Evolutionary conservation across 2,888 invertebrate species (phyloP).

Genomic region (Phaedon cochleariae): DNA sequence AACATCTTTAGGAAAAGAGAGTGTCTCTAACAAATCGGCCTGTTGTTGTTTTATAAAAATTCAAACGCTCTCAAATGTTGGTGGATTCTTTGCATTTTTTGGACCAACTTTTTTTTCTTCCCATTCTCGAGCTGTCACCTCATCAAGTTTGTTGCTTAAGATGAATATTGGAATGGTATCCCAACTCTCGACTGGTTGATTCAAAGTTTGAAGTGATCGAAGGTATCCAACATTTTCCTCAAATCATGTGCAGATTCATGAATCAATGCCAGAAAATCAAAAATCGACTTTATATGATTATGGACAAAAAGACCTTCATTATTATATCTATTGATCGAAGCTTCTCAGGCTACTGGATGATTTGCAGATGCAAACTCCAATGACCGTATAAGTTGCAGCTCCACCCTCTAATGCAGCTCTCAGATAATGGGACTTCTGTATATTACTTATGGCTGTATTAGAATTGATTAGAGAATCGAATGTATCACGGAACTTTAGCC

Average conservation of each 20-base stretch:
- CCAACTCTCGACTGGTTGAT: neutral
- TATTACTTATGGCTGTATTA: neutral
- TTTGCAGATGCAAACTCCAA: neutral
- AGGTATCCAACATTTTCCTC: no score
- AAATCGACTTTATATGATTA: no score
- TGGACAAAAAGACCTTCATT: no score
- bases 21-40: neutral
- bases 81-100: neutral
- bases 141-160: neutral
- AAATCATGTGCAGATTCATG: no score
- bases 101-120: neutral
- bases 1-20: no score
- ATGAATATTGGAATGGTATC: neutral
- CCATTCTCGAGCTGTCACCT: neutral
- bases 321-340: no score
- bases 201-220: neutral
- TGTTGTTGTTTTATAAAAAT: neutral
- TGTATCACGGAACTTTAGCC: neutral
- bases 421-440: slow-evolving; percentile 4
- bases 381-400: neutral
- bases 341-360: neutral
- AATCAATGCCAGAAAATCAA: no score
- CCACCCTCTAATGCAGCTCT: neutral
- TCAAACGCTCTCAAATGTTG: neutral
- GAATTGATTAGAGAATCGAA: neutral